Conservation (phyloP, 2,797 vertebrate genomes). For the Podarcis siculus region DNA sequence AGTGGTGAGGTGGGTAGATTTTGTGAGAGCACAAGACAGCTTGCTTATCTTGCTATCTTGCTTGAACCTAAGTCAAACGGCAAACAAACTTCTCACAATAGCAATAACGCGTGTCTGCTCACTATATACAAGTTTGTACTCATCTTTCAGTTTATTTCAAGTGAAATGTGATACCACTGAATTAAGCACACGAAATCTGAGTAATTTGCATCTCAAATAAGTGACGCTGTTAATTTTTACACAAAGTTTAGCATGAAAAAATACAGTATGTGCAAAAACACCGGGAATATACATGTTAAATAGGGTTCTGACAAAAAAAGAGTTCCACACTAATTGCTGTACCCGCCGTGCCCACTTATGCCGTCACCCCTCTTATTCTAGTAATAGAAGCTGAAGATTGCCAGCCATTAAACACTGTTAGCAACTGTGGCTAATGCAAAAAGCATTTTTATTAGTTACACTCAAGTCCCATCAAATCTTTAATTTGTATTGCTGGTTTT, state of each 20-base stretch:
- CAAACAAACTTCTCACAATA: slow-evolving; percentile 28
- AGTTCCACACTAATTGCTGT: slow-evolving; percentile 24
- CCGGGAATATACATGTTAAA: background rate
- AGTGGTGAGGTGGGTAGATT: background rate
- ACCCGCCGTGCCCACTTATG: background rate
- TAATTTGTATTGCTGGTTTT: slow-evolving; percentile 51
- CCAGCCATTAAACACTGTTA: slow-evolving; percentile 54
- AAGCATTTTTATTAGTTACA: slow-evolving; percentile 65
- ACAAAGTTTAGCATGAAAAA: slow-evolving; percentile 2
- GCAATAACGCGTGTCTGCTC: slow-evolving; percentile 14
- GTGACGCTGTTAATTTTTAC: background rate
- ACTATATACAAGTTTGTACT: slow-evolving; percentile 10
- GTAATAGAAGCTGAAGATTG: slow-evolving; percentile 45
- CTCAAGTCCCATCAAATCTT: slow-evolving; percentile 55
- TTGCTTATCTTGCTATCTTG: background rate
- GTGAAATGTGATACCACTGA: slow-evolving; percentile 29
- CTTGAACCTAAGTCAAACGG: background rate
- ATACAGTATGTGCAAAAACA: background rate
- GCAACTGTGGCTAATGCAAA: slow-evolving; percentile 57
- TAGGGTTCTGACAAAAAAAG: slow-evolving; percentile 17
- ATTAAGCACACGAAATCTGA: background rate
- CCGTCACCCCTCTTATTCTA: slow-evolving; percentile 37
- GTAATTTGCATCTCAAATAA: slow-evolving; percentile 26
- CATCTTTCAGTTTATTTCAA: slow-evolving; percentile 34
- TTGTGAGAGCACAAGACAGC: background rate